phyloP scores from a whole-genome alignment of 2,113 vertebrate species.

The Ardeotis arabs region DNA sequence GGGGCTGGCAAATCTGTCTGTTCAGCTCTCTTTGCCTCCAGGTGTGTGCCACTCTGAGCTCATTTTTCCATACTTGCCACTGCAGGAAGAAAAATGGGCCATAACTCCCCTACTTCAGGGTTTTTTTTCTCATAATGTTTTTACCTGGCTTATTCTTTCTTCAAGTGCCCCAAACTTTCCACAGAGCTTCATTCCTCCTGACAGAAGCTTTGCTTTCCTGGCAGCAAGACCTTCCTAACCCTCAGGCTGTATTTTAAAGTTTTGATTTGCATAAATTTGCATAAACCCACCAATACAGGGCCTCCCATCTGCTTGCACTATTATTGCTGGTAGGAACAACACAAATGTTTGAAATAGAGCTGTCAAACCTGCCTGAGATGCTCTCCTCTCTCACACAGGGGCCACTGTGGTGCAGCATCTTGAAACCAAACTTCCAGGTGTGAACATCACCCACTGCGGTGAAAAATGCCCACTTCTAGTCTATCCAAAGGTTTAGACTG shows the following conservation, averaged over 20 bases:
- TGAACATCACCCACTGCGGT: accelerated
- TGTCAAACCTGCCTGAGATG: not conserved
- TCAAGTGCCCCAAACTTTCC: not conserved
- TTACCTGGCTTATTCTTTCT: not conserved
- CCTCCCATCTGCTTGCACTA: not conserved
- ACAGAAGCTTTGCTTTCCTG: not conserved
- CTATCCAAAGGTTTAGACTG: not conserved
- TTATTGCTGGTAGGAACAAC: not conserved
- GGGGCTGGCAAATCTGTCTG: accelerated
- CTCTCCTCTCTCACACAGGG: not conserved
- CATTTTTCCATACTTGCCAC: not conserved
- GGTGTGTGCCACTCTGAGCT: not conserved
- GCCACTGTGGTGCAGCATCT: not conserved
- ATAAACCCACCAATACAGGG: not conserved
- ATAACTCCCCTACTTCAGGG: not conserved
- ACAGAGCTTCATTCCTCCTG: not conserved
- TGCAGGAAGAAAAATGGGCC: not conserved
- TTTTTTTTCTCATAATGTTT: not conserved
- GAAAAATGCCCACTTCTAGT: accelerated
- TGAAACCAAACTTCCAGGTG: not conserved
- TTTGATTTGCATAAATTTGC: not conserved
- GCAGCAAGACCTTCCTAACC: not conserved
- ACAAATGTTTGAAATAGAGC: not conserved
- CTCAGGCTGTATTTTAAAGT: not conserved
- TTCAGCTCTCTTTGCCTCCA: not conserved